A percentile compares a stretch with the other conserved stretches of the same genome.
Evolutionary conservation across 2,113 vertebrate genomes (phyloP).

Genomic region (Caloenas nicobarica): DNA sequence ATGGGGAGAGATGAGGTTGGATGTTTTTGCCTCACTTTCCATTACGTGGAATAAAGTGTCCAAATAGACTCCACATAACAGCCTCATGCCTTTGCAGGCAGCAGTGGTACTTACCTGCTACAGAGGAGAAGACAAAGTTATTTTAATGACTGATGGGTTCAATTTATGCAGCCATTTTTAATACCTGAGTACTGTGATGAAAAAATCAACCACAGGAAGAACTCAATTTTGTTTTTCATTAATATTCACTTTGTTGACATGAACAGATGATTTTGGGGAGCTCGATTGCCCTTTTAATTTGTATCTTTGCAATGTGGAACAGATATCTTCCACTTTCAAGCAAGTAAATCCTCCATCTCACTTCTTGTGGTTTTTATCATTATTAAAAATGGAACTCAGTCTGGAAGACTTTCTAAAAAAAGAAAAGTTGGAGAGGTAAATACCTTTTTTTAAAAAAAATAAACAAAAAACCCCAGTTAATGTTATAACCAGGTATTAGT

Average conservation of each 20-base stretch:
- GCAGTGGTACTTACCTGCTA: not conserved
- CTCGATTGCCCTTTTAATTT: slow-evolving; percentile 65
- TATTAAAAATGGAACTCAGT: not conserved
- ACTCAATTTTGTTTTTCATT: slow-evolving; percentile 75
- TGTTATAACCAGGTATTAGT: not conserved
- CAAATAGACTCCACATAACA: not conserved
- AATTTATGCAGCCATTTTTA: slow-evolving; percentile 67
- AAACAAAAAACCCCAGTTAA: no score
- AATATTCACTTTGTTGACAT: slow-evolving; percentile 70
- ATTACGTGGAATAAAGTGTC: not conserved
- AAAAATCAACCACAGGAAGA: slow-evolving; percentile 71
- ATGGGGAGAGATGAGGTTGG: not conserved
- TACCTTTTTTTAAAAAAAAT: no score
- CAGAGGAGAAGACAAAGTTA: slow-evolving; percentile 53
- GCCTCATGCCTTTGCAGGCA: not conserved
- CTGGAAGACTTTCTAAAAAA: not conserved
- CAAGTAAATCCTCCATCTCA: slow-evolving; percentile 30
- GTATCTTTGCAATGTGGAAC: slow-evolving; percentile 17
- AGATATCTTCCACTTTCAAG: slow-evolving; percentile 46
- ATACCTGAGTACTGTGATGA: slow-evolving; percentile 59
- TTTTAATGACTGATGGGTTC: slow-evolving; percentile 66
- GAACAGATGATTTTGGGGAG: slow-evolving; percentile 70
- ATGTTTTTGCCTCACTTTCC: not conserved
- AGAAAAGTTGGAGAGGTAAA: not conserved
- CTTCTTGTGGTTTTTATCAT: slow-evolving; percentile 15